Conservation (phyloP, 2,113 vertebrate genomes). For the Elaphurus davidianus region DNA sequence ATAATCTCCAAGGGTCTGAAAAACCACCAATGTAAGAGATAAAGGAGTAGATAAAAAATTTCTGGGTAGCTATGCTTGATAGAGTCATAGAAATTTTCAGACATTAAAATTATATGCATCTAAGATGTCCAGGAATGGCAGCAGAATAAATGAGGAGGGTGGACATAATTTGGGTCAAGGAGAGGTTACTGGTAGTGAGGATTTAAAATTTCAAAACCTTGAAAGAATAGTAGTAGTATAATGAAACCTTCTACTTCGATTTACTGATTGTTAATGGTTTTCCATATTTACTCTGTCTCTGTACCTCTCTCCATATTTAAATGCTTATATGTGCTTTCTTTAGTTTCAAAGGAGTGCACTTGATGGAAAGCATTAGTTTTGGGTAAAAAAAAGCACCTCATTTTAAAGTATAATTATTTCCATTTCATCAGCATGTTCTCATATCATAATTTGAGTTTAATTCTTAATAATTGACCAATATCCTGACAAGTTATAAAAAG, state of each 20-base stretch:
- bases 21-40: neutral
- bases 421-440: neutral
- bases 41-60: neutral
- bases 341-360: neutral
- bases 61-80: neutral
- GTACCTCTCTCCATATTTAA: neutral
- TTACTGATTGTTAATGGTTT: neutral
- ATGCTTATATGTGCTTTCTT: neutral
- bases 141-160: neutral
- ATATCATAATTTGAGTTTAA: neutral
- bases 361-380: neutral
- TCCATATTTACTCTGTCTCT: neutral
- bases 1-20: neutral
- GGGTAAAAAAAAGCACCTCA: neutral
- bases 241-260: neutral
- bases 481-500: neutral
- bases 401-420: neutral
- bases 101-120: neutral
- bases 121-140: neutral
- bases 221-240: neutral
- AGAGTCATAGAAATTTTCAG: neutral
- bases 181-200: neutral
- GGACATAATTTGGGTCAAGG: neutral
- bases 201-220: neutral
- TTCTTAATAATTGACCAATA: neutral